Evolutionary conservation across 2,797 vertebrate species (phyloP).

Genomic region (Microchirus variegatus): DNA sequence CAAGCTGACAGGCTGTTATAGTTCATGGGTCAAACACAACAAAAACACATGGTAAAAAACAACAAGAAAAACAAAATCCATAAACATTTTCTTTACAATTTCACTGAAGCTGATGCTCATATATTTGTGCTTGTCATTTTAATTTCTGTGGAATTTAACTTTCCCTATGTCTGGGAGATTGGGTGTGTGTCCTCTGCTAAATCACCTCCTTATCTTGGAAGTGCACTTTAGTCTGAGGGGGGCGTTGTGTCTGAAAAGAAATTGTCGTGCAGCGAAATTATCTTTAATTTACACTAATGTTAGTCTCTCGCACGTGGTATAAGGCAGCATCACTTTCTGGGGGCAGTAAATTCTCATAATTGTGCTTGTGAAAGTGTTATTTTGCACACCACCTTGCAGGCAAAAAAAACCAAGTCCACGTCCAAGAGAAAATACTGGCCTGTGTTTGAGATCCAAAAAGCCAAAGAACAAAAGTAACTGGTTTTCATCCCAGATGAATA

Average conservation of each 20-base stretch:
- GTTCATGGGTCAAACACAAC: background rate
- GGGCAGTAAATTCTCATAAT: constrained; percentile 34
- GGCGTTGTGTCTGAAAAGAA: constrained; percentile 22
- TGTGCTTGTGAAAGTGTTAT: constrained; percentile 7
- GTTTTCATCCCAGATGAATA: constrained; percentile 2
- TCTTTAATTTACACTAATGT: constrained; percentile 27
- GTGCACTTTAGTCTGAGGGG: background rate
- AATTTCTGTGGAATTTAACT: background rate
- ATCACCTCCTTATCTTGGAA: constrained; percentile 19
- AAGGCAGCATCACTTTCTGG: constrained; percentile 18
- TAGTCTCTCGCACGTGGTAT: constrained; percentile 3
- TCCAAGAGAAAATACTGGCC: constrained; percentile 2
- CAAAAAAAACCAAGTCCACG: constrained; percentile 13
- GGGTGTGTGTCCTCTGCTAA: constrained; percentile 4
- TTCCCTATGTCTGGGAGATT: background rate
- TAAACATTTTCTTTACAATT: too few relatives aligned
- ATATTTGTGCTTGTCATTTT: background rate
- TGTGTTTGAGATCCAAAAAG: constrained; percentile 2
- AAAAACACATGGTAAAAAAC: too few relatives aligned
- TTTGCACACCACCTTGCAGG: constrained; percentile 14
- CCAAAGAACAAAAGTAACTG: background rate
- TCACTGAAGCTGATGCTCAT: too few relatives aligned
- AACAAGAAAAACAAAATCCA: background rate
- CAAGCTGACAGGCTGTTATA: constrained; percentile 8
- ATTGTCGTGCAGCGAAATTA: constrained; percentile 29